Base-by-base conservation (phyloP, 2,888 invertebrate genomes). In the Perizoma flavofasciatum region DNA sequence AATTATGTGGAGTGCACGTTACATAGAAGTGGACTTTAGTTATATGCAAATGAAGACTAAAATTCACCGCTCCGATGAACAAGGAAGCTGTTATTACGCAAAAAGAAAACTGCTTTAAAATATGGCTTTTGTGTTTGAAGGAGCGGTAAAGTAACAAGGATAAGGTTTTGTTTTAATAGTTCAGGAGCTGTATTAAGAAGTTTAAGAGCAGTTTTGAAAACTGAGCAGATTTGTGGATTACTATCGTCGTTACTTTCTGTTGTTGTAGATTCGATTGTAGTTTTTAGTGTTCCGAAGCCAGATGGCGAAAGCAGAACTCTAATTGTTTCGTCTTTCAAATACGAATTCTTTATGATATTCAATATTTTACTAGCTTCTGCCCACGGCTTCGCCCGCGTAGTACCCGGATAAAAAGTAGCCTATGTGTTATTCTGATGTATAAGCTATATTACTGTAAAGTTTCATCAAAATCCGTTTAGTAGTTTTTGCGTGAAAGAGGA, bases 71-170 rank as follows among this genome's bases (percentile, higher is more conserved):
- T 46, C 39, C 11, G n/a, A 37, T 46, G 68, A 64, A 63, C 66
- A 68, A 67, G 65, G 57, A 68, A 66, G 68, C 67, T 69, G 68
- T 71, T 69, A 69, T 62, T 56, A 50, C 58, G 43, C 40, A 57
- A 67, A n/a, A 69, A 66, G 22, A 22, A 69, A 65, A 43, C 7
- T 47, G 55, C 59, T 58, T 66, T 66, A 64, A 64, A 66, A 69
- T 67, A 70, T 66, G 58, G 66, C 67, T 69, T 65, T 68, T 65
- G 57, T 66, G 56, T 66, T 60, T 59, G 65, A 59, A 55, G 62
- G n/a, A n/a, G n/a, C n/a, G n/a, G 62, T 56, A 69, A 63, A 50
- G 61, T 48, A 51, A 46, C 49, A 37, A 46, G 55, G 56, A 61
- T 61, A 54, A 47, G 40, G 48, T 53, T 52, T 47, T 53, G 53